phyloP scores from a whole-genome alignment of 2,113 vertebrate genomes.

The Gnathonemus longibarbis region DNA sequence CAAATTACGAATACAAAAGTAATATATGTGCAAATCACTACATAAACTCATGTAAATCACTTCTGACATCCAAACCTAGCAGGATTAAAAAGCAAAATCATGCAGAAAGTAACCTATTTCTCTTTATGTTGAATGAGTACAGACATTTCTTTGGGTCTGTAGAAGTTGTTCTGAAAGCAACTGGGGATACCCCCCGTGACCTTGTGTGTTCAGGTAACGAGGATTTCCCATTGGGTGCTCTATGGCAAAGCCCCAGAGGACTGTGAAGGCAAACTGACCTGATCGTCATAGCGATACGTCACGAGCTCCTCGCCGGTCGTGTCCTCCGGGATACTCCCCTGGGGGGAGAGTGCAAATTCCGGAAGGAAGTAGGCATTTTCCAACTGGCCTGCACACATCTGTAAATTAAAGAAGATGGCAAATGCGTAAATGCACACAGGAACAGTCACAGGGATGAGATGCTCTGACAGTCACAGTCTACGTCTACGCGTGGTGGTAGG shows the following conservation, averaged over 20 bases:
- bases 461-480: too few relatives aligned
- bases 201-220: background rate
- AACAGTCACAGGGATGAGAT: background rate
- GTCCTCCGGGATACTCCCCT: conserved; percentile 87
- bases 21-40: background rate
- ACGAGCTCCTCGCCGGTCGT: conserved; percentile 81
- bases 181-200: background rate
- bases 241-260: background rate
- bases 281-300: conserved; percentile 81
- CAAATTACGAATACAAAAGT: background rate
- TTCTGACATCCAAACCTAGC: background rate
- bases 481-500: too few relatives aligned
- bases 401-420: conserved; percentile 39
- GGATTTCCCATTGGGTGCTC: background rate
- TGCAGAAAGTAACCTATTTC: background rate
- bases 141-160: background rate
- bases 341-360: conserved; percentile 86
- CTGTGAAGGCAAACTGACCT: conserved; percentile 56
- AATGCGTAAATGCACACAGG: background rate
- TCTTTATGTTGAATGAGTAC: background rate
- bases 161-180: background rate
- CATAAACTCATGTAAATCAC: background rate
- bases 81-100: background rate
- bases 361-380: conserved; percentile 83
- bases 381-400: conserved; percentile 64